Percentiles rank a stretch among this genome's conserved stretches.
Conservation (phyloP, 2,797 vertebrate genomes). For the Rhinoraja longicauda region DNA sequence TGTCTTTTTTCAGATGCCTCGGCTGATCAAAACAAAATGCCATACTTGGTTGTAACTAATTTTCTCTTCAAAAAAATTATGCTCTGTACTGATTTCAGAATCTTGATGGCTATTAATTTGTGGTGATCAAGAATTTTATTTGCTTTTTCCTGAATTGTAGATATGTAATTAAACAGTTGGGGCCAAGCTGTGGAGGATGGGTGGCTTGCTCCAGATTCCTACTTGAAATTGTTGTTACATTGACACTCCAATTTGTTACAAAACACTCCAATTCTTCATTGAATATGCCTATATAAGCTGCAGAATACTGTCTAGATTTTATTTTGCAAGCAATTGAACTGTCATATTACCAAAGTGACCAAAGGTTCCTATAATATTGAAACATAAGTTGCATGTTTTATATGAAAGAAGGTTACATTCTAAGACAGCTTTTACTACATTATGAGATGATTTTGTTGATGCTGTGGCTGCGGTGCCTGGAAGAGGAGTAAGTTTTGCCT, state of each 20-base stretch:
- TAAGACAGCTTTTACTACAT: too few species aligned
- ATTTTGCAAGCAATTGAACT: background rate
- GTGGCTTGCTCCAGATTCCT: background rate
- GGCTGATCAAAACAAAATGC: background rate
- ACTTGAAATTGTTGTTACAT: background rate
- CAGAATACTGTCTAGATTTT: background rate
- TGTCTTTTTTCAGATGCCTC: background rate
- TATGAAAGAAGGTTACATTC: background rate
- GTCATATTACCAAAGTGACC: background rate
- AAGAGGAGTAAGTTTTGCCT: background rate
- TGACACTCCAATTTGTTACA: too few species aligned
- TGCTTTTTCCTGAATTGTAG: background rate
- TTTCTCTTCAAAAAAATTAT: background rate
- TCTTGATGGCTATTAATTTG: background rate
- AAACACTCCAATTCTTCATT: background rate
- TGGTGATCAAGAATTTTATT: background rate
- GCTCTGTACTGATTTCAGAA: background rate
- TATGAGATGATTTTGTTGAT: background rate
- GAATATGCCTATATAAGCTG: too few species aligned
- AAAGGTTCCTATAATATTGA: background rate
- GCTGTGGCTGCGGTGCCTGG: too few species aligned
- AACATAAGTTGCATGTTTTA: background rate
- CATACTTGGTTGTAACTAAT: background rate
- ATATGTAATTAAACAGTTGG: background rate
- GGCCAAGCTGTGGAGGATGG: too few species aligned